Base-by-base conservation (phyloP, 1,140 invertebrate species). In the Tribolium castaneum region DNA sequence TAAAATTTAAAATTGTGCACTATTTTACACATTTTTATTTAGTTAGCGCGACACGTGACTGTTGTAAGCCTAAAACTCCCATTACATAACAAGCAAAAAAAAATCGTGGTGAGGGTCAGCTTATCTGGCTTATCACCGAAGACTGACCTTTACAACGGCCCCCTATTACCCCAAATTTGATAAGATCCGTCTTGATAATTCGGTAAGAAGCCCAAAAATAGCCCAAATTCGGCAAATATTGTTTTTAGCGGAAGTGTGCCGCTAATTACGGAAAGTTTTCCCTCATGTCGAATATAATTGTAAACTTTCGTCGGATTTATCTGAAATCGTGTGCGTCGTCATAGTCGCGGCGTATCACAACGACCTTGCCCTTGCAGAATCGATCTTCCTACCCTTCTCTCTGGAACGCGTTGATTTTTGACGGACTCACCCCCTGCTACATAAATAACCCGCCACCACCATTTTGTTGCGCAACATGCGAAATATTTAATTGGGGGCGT, bases 311-410 rank as follows among this genome's bases (percentile, higher is more conserved):
- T 19, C 19, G 19, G 1, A 54, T 14, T 54, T 45, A 70, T 62
- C 56, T 62, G 12, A n/a, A 10, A 16, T 14, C 66, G 12, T 25
- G 35, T 16, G 34, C 35, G 70, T 34, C 45, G 12, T 66, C 30
- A 12, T 12, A 30, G 59, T 66, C 59, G 59, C 59, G 59, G 59
- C 59, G 25, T 35, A 34, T 35, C 34, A 34, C 16, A 19, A 51
- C 45, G 70, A 72, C 70, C 70, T 72, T 72, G 70, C 70, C 70
- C 70, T 72, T 72, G 70, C 70, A 39, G 39, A 25, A 72, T 72
- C 70, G 70, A 72, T 72, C 14, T 19, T 22, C 9, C 39, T 45
- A 45, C 39, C 39, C 39, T 34, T 34, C 70, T 50, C 50, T 56
- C 52, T 22, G 6, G 16, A 56, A 10, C 59, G n/a, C 12, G 59